Conservation (phyloP, 2,888 invertebrate genomes). For the Drosophila nr. perissopoda region DNA sequence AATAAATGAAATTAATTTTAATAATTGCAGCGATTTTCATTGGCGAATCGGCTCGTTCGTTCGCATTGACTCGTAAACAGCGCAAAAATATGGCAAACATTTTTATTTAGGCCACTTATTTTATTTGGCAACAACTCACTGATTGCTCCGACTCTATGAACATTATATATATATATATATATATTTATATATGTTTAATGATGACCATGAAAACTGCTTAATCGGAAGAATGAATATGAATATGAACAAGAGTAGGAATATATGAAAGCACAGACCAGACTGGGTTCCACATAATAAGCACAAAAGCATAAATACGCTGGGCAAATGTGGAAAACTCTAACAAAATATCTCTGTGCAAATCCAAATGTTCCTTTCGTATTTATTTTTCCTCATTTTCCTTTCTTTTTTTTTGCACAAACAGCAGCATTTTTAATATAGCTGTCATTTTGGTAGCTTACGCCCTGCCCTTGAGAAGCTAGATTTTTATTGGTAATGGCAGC, state of each 20-base stretch:
- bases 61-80: slow-evolving; percentile 56
- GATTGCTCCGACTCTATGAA: slow-evolving; percentile 57
- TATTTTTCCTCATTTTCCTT: not conserved
- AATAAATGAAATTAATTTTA: slow-evolving; percentile 83
- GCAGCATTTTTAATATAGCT: slow-evolving; percentile 78
- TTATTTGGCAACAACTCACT: slow-evolving; percentile 49
- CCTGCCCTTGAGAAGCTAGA: slow-evolving; percentile 12
- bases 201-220: slow-evolving; percentile 80
- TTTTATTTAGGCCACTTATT: slow-evolving; percentile 71
- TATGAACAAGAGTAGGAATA: slow-evolving; percentile 49
- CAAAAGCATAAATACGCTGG: slow-evolving; percentile 66
- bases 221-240: slow-evolving; percentile 79
- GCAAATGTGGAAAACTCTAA: slow-evolving; percentile 46
- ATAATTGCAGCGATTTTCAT: slow-evolving; percentile 76
- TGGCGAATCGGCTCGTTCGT: slow-evolving; percentile 27
- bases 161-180: slow-evolving; percentile 27
- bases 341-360: slow-evolving; percentile 64
- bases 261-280: slow-evolving; percentile 11
- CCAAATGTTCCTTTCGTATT: slow-evolving; percentile 50
- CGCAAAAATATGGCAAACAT: slow-evolving; percentile 52
- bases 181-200: slow-evolving; percentile 54
- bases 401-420: slow-evolving; percentile 69
- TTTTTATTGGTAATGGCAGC: slow-evolving; percentile 66
- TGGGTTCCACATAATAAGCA: slow-evolving; percentile 59
- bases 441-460: slow-evolving; percentile 50